Conservation (phyloP, 2,888 invertebrate genomes). For the Linnaemya vulpina region DNA sequence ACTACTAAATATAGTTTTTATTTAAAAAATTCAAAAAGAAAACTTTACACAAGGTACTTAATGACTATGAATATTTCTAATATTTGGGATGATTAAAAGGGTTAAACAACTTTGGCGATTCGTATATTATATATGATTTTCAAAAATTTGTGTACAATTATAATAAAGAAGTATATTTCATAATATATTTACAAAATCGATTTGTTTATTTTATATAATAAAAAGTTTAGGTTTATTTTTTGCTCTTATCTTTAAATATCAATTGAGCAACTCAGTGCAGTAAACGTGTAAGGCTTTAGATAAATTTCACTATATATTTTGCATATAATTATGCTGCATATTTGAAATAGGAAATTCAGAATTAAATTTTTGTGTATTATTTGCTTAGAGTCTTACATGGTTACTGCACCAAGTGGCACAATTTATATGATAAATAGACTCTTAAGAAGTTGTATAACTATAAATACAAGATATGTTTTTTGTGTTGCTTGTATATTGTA, state of each 20-base stretch:
- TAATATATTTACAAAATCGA: slow-evolving; percentile 60
- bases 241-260: slow-evolving; percentile 15
- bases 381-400: too few species aligned
- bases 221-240: slow-evolving; percentile 1
- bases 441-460: slow-evolving; percentile 58
- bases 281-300: too few species aligned
- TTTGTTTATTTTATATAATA: slow-evolving; percentile 20
- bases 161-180: slow-evolving; percentile 35
- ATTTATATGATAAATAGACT: slow-evolving; percentile 60
- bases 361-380: too few species aligned
- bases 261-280: not conserved
- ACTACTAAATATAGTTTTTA: slow-evolving; percentile 46
- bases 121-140: slow-evolving; percentile 40
- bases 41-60: slow-evolving; percentile 70
- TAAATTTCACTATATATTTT: too few species aligned
- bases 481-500: slow-evolving; percentile 39
- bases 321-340: too few species aligned
- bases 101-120: slow-evolving; percentile 71
- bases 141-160: slow-evolving; percentile 41
- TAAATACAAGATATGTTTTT: slow-evolving; percentile 66
- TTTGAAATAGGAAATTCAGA: too few species aligned
- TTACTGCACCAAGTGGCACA: not conserved
- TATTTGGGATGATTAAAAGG: slow-evolving; percentile 70
- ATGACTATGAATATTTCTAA: slow-evolving; percentile 70
- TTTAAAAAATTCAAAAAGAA: slow-evolving; percentile 54